A percentile compares a stretch with the other conserved stretches of the same genome.
Evolutionary conservation across 2,113 vertebrate genomes (phyloP).

Genomic region (Scalopus aquaticus): DNA sequence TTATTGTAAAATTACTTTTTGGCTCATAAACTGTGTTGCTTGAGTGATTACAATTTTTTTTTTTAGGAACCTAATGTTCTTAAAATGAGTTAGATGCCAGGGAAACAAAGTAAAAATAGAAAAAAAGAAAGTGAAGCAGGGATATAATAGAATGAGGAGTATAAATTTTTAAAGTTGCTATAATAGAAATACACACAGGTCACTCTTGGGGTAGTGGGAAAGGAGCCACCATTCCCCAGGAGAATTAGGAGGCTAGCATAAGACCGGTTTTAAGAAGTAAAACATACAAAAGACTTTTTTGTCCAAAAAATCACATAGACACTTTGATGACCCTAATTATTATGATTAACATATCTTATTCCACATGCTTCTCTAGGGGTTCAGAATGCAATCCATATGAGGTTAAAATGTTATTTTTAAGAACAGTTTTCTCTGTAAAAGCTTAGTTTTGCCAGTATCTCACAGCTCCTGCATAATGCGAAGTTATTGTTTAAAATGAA

Average conservation of each 20-base stretch:
- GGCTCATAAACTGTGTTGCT: not conserved
- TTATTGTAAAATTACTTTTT: slow-evolving; percentile 11
- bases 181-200: not conserved
- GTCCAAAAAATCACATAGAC: not conserved
- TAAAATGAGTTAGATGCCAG: not conserved
- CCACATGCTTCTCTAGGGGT: not conserved
- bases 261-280: not conserved
- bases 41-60: not conserved
- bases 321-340: not conserved
- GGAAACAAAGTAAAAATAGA: not conserved
- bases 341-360: slow-evolving; percentile 9
- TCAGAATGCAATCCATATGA: not conserved
- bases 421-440: not conserved
- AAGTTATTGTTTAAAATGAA: slow-evolving; percentile 43
- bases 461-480: not conserved
- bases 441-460: not conserved
- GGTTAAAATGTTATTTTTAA: not conserved
- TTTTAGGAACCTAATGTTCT: not conserved
- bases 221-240: not conserved
- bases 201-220: not conserved
- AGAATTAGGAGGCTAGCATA: not conserved
- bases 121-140: not conserved
- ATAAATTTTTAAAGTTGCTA: not conserved
- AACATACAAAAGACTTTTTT: not conserved
- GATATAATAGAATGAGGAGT: not conserved